These are phyloP conservation scores for Syngnathus scovelli DNA, from an alignment of 2,113 vertebrate species.

Conservation along the genomic window DNA sequence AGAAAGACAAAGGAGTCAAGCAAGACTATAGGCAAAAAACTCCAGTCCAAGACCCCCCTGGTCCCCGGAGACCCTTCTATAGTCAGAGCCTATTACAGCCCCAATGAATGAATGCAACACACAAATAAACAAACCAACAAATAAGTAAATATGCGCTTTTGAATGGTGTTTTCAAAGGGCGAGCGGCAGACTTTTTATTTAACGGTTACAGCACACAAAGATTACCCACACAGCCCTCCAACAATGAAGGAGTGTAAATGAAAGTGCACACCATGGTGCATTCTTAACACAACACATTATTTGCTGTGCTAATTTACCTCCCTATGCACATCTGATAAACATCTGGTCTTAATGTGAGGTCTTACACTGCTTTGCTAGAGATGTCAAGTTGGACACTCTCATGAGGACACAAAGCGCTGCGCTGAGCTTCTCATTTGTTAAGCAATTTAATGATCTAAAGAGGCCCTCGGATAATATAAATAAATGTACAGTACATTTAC, in stretches of 20 bases:
- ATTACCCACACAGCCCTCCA: conserved; percentile 9
- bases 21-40: too few species aligned
- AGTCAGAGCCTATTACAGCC: too few species aligned
- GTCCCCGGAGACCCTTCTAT: too few species aligned
- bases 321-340: conserved; percentile 35
- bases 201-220: conserved; percentile 10
- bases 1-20: too few species aligned
- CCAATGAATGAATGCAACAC: too few species aligned
- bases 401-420: conserved; percentile 29
- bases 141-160: background rate
- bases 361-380: conserved; percentile 54
- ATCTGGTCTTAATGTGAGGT: conserved; percentile 67
- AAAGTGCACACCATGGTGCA: conserved; percentile 11
- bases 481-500: conserved; percentile 4
- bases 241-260: conserved; percentile 18
- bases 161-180: conserved; percentile 19
- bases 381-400: conserved; percentile 40
- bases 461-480: background rate
- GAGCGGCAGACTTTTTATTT: conserved; percentile 9
- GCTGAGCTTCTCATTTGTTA: conserved; percentile 9
- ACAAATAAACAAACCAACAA: too few species aligned
- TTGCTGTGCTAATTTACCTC: conserved; percentile 28
- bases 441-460: conserved; percentile 21
- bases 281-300: conserved; percentile 31
- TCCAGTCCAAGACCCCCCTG: too few species aligned